Conservation (phyloP, 2,113 vertebrate species). For the Tyto alba region DNA sequence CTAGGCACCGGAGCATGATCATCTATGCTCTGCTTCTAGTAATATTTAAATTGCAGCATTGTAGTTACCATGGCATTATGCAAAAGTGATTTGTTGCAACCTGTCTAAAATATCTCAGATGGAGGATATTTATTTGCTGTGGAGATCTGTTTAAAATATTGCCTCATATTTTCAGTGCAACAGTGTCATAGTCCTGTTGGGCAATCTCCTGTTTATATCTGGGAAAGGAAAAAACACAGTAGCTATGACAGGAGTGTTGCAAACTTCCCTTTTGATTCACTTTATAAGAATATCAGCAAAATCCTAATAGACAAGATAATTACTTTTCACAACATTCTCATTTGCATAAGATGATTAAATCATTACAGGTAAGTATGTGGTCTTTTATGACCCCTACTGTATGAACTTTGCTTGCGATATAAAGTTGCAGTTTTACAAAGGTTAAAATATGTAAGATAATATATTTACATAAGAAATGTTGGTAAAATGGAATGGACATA, state of each 20-base stretch:
- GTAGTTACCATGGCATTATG: conserved; percentile 1
- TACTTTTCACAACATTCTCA: background rate
- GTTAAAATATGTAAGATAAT: background rate
- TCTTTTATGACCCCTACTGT: background rate
- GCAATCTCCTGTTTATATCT: background rate
- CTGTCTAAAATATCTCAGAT: background rate
- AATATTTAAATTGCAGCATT: background rate
- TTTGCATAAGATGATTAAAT: background rate
- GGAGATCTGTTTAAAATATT: conserved; percentile 29
- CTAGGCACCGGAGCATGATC: background rate
- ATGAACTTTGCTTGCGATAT: background rate
- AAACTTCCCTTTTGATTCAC: background rate
- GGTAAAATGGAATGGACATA: background rate
- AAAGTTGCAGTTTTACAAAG: background rate
- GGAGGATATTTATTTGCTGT: background rate
- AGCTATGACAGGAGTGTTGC: background rate
- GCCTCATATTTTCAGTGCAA: background rate
- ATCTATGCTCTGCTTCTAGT: background rate
- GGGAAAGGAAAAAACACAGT: background rate
- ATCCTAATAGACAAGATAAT: background rate
- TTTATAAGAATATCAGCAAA: background rate
- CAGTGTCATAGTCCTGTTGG: background rate
- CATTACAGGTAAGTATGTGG: background rate
- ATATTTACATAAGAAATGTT: background rate
- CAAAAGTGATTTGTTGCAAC: conserved; percentile 16